Conservation (phyloP, 2,888 invertebrate species). For the Nomada hirtipes region DNA sequence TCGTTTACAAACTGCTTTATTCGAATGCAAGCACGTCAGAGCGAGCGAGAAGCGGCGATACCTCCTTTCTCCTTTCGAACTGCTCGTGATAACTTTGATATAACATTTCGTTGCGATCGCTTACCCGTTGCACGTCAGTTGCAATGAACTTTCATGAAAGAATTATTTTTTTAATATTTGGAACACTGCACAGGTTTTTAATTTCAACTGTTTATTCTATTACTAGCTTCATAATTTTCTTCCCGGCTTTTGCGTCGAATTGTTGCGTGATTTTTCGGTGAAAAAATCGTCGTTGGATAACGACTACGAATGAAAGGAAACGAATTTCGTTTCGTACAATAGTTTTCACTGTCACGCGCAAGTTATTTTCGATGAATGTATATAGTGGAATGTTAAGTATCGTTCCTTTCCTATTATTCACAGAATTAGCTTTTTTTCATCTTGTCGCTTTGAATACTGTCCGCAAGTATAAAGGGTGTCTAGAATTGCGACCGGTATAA, state of each 20-base stretch:
- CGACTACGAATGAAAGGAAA: background rate
- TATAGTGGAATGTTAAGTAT: background rate
- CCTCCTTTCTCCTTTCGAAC: background rate
- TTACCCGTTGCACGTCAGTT: too few relatives aligned
- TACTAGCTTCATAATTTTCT: too few relatives aligned
- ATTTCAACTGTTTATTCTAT: too few relatives aligned
- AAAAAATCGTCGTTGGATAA: background rate
- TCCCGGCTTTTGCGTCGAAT: background rate
- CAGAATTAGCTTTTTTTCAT: background rate
- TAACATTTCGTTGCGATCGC: background rate
- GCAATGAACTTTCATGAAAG: too few relatives aligned
- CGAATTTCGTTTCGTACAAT: background rate
- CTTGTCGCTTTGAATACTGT: background rate
- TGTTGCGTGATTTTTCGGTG: background rate
- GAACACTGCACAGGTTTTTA: too few relatives aligned
- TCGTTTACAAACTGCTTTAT: conserved; percentile 57
- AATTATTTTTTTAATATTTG: too few relatives aligned
- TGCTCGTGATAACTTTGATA: background rate
- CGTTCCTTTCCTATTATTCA: background rate
- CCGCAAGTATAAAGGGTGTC: too few relatives aligned
- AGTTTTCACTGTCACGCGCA: background rate
- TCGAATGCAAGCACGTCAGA: conserved; percentile 26
- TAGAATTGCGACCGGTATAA: too few relatives aligned
- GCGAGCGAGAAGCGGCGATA: background rate
- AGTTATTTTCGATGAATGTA: background rate